A percentile compares a stretch with the other conserved stretches of the same genome.
Conservation (phyloP, 2,888 invertebrate genomes). For the Cosmia trapezina region DNA sequence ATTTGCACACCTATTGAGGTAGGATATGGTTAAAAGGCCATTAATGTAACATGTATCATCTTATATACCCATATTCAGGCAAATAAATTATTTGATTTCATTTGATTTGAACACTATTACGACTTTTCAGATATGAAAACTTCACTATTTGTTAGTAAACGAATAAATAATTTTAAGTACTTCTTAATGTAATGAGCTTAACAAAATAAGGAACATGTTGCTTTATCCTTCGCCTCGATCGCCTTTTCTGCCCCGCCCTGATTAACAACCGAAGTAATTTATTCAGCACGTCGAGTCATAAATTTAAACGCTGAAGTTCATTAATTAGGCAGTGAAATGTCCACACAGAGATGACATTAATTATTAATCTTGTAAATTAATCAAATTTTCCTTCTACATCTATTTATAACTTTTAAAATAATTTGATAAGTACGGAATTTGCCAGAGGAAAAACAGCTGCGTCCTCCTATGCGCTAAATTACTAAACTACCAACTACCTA, state of each 20-base stretch:
- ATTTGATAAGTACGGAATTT: not conserved
- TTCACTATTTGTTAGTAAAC: not conserved
- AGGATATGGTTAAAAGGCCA: no score
- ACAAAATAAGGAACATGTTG: slow-evolving; percentile 18
- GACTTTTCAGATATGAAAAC: slow-evolving; percentile 11
- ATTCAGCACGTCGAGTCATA: slow-evolving; percentile 55
- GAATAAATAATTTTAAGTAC: slow-evolving; percentile 15
- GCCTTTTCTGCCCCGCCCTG: slow-evolving; percentile 40
- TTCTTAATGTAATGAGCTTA: slow-evolving; percentile 4
- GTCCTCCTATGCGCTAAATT: not conserved
- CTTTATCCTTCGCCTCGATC: slow-evolving; percentile 38
- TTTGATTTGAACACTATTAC: no score
- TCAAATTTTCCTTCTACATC: slow-evolving; percentile 31
- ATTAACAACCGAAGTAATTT: slow-evolving; percentile 58
- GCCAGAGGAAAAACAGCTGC: not conserved
- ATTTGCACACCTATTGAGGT: no score
- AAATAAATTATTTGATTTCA: no score
- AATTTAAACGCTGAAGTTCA: slow-evolving; percentile 53
- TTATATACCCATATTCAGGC: no score
- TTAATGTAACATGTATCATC: no score
- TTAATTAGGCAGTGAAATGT: slow-evolving; percentile 56
- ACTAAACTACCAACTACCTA: not conserved
- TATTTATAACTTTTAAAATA: not conserved
- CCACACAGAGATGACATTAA: slow-evolving; percentile 43
- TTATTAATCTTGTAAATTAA: slow-evolving; percentile 53